Base-by-base conservation (phyloP, 1,140 invertebrate genomes). In the Pseudomyrmex cubaensis region DNA sequence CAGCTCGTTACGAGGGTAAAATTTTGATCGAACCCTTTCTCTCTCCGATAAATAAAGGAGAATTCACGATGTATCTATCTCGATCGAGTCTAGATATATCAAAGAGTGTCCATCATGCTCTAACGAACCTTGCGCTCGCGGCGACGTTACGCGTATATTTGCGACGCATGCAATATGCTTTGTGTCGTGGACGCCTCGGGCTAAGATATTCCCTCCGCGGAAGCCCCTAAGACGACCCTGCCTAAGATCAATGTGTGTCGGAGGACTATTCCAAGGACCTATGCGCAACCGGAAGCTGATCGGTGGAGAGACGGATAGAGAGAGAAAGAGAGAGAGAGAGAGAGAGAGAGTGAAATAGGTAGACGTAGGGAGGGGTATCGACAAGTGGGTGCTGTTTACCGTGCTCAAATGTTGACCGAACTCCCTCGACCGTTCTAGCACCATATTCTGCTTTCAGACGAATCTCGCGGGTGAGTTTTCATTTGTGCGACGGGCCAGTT, bases 391-490 rank as follows among this genome's bases (percentile, higher is more conserved):
- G 83, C 83, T 92, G 90, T 93, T 93, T 93, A 74, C 91, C 76
- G 72, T 44, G 62, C 88, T 91, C 91, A 91, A 93, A 93, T 91
- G 91, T 93, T 93, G 90, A 92, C 91, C 91, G 89, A 87, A 70
- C 86, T 90, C 87, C 91, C 88, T 83, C 76, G 73, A 35, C 72
- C 73, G 72, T 86, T 87, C 85, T 66, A 66, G 70, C 66, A 91
- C 90, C 89, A 84, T 91, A 91, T 92, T 77, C 84, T 87, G 85
- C 90, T 89, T 90, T 89, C 82, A 75, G 86, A 84, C 85, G 76
- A 90, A 90, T 78, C 88, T 90, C 85, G 87, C 78, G 52, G 62
- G 74, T 52, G 62, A 56, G 13, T 46, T 44, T 63, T 76, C 59
- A 83, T 76, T 80, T 48, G 20, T 80, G 54, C 46, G 56, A 15